Percentiles rank a stretch among this genome's conserved stretches.
phyloP scores from a whole-genome alignment of 2,113 vertebrate genomes.

The Erinaceus europaeus region DNA sequence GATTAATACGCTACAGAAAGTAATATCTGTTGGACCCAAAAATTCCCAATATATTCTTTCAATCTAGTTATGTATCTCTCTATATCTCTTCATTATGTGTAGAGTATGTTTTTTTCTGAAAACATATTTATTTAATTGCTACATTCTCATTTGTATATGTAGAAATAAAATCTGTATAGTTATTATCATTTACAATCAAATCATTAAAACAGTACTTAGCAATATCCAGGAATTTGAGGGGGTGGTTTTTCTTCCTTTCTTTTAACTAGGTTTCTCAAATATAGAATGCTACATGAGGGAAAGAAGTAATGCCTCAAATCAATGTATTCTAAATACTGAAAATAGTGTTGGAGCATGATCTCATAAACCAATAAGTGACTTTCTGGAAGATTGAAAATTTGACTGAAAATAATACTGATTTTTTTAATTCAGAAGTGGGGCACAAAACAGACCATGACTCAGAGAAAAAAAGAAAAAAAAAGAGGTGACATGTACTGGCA shows the following conservation, averaged over 20 bases:
- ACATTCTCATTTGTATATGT: constrained; percentile 10
- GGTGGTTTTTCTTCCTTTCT: neutral
- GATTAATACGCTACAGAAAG: neutral
- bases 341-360: neutral
- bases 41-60: neutral
- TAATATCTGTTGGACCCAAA: neutral
- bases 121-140: constrained; percentile 20
- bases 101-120: neutral
- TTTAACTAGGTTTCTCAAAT: neutral
- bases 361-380: neutral
- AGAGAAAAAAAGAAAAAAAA: neutral
- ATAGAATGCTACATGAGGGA: neutral
- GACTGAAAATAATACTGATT: neutral
- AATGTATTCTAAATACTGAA: neutral
- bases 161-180: constrained; percentile 7
- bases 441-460: neutral
- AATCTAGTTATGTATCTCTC: neutral
- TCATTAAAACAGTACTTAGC: constrained; percentile 6
- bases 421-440: neutral
- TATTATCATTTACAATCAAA: constrained; percentile 11
- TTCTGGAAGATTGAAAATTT: neutral
- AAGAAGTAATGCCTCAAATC: neutral
- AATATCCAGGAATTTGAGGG: neutral
- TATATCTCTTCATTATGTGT: neutral
- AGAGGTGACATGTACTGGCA: too few relatives aligned